A percentile compares a stretch with the other conserved stretches of the same genome.
These are phyloP conservation scores for Oceanodroma tethys DNA, from an alignment of 2,113 vertebrate genomes.

Conservation along the genomic window DNA sequence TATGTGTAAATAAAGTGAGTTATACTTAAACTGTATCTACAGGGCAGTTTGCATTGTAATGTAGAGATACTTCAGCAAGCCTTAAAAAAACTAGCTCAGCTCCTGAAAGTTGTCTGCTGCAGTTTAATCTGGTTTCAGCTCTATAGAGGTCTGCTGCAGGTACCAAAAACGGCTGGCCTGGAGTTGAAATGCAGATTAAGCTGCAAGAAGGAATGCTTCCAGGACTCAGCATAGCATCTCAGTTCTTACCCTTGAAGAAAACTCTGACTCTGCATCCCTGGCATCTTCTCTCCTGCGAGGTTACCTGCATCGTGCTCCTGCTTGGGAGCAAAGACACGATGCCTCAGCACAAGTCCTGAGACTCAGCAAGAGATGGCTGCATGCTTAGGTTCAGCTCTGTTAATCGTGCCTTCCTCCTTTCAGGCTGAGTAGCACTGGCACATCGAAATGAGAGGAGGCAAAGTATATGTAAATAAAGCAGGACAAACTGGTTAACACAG, in stretches of 20 bases:
- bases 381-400: not conserved
- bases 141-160: not conserved
- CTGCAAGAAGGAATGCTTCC: not conserved
- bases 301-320: not conserved
- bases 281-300: not conserved
- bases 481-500: not conserved
- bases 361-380: not conserved
- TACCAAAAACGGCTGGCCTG: not conserved
- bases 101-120: not conserved
- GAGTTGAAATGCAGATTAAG: not conserved
- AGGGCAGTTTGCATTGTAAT: not conserved
- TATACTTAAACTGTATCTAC: not conserved
- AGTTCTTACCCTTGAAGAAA: not conserved
- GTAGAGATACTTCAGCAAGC: not conserved
- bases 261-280: not conserved
- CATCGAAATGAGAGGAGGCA: not conserved
- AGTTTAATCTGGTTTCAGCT: not conserved
- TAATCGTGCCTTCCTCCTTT: not conserved
- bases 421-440: not conserved
- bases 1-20: not conserved
- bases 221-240: not conserved
- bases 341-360: not conserved
- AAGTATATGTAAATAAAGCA: not conserved
- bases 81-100: not conserved
- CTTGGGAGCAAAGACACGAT: accelerated